These are phyloP conservation scores for Synergus gifuensis DNA, from an alignment of 2,888 invertebrate species.

Conservation along the genomic window DNA sequence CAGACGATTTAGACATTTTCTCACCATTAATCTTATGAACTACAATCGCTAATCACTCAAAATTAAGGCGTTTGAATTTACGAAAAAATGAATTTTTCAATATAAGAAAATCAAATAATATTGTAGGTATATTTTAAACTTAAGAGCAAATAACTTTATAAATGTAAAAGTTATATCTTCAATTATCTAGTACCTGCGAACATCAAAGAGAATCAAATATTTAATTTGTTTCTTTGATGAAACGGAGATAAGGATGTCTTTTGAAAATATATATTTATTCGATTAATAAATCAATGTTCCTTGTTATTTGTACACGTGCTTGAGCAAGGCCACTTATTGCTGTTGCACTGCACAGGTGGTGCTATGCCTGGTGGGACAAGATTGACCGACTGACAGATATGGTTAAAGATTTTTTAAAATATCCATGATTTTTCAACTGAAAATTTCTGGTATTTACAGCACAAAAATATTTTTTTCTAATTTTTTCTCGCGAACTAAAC, in stretches of 20 bases:
- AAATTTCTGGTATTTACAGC: background rate
- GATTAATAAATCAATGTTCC: constrained; percentile 38
- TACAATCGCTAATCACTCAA: background rate
- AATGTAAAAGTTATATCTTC: too few species aligned
- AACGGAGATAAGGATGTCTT: constrained; percentile 12
- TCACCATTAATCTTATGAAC: background rate
- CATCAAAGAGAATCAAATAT: constrained; percentile 2
- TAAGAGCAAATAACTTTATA: too few species aligned
- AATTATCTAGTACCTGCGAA: background rate
- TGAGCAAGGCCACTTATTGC: constrained; percentile 12
- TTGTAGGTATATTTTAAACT: too few species aligned
- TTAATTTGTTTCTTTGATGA: constrained; percentile 9
- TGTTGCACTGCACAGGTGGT: constrained; percentile 1
- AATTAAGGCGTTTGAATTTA: background rate
- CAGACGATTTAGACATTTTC: background rate
- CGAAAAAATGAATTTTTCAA: background rate
- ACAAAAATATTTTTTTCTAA: background rate
- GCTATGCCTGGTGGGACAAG: constrained; percentile 22
- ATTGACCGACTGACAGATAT: constrained; percentile 40
- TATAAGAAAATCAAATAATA: too few species aligned
- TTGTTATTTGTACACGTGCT: constrained; percentile 35
- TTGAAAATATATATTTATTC: constrained; percentile 32
- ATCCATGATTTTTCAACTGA: constrained; percentile 8
- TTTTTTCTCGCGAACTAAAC: background rate
- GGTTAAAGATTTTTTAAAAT: constrained; percentile 24